Percentiles rank a stretch among this genome's conserved stretches.
Evolutionary conservation across 2,797 vertebrate genomes (phyloP).

Genomic region (Hydrophis major): DNA sequence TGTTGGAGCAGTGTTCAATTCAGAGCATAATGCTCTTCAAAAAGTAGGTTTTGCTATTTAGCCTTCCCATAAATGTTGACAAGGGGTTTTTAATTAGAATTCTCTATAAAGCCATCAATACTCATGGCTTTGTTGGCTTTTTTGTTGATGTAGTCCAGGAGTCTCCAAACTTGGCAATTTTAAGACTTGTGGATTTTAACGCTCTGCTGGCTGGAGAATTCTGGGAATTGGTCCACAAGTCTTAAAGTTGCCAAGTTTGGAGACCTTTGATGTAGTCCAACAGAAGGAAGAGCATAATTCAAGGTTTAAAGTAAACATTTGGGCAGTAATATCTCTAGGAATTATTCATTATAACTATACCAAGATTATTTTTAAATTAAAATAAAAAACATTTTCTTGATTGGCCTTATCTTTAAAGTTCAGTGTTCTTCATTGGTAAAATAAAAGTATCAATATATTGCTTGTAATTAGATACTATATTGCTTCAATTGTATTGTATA

Average conservation of each 20-base stretch:
- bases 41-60: constrained; percentile 72
- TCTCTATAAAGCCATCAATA: not conserved
- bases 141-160: not conserved
- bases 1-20: constrained; percentile 77
- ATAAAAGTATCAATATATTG: not conserved
- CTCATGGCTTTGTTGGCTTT: not conserved
- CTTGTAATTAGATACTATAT: not conserved
- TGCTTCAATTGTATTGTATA: not conserved
- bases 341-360: not conserved
- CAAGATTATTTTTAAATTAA: not conserved
- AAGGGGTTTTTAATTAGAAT: not conserved
- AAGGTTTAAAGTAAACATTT: not conserved
- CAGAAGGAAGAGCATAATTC: not conserved
- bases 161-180: too few species aligned
- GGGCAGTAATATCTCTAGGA: not conserved
- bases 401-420: not conserved
- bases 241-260: too few species aligned
- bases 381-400: not conserved
- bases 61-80: constrained; percentile 14
- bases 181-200: too few species aligned
- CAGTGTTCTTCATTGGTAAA: not conserved
- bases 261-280: not conserved
- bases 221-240: too few species aligned
- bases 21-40: constrained; percentile 73
- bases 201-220: too few species aligned